phyloP scores from a whole-genome alignment of 2,113 vertebrate genomes.

The Holacanthus passer region DNA sequence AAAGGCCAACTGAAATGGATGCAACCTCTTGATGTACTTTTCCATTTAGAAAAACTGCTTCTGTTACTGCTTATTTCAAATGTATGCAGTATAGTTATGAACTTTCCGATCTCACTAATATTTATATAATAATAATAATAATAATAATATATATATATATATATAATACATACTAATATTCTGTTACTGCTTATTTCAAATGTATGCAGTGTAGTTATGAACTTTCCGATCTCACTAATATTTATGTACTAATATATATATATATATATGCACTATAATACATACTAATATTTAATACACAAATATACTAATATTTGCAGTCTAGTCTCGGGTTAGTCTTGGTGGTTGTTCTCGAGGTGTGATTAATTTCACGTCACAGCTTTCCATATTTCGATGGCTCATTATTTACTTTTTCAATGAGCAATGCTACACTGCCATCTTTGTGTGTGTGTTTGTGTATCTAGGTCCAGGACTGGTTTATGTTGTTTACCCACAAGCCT shows the following conservation, averaged over 20 bases:
- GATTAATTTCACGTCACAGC: neutral
- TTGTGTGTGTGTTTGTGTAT: slow-evolving; percentile 3
- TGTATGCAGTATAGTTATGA: neutral
- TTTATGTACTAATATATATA: no score
- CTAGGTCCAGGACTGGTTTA: slow-evolving; percentile 84
- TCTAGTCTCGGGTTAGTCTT: neutral
- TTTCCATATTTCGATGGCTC: no score
- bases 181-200: neutral
- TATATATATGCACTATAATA: no score
- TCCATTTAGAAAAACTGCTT: neutral
- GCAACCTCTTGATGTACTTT: no score
- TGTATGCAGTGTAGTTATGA: neutral
- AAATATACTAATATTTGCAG: no score
- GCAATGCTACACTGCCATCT: neutral
- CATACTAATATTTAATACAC: no score
- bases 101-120: neutral
- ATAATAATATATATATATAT: no score
- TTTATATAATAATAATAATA: no score
- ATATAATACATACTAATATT: no score
- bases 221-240: neutral
- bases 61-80: neutral
- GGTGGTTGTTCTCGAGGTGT: neutral
- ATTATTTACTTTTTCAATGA: neutral
- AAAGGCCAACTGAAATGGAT: no score
- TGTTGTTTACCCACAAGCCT: slow-evolving; percentile 86